Percentiles rank a stretch among this genome's conserved stretches.
These are phyloP conservation scores for Macroramphosus scolopax DNA, from an alignment of 2,797 vertebrate species.

Conservation along the genomic window DNA sequence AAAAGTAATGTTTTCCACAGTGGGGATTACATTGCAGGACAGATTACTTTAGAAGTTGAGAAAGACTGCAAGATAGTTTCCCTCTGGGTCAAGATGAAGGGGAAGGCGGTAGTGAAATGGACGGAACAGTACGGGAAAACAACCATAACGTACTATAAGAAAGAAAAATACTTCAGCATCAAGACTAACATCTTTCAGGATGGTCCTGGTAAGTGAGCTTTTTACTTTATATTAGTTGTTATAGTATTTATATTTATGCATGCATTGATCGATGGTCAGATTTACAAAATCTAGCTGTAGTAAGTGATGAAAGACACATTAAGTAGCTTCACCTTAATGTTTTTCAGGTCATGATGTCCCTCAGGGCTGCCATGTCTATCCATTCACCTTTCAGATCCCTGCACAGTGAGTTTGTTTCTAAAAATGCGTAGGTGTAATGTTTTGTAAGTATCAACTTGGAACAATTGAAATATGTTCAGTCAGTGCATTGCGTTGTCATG, in stretches of 20 bases:
- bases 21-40: conserved; percentile 57
- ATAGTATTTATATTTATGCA: too few relatives aligned
- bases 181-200: conserved; percentile 43
- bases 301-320: neutral
- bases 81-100: conserved; percentile 67
- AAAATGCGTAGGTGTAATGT: too few relatives aligned
- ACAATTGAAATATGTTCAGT: too few relatives aligned
- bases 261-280: neutral
- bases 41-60: conserved; percentile 50
- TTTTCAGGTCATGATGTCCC: conserved; percentile 59
- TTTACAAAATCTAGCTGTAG: neutral
- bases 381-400: conserved; percentile 75
- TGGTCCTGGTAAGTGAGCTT: conserved; percentile 26
- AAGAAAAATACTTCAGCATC: conserved; percentile 67
- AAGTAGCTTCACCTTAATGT: neutral
- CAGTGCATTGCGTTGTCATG: neutral
- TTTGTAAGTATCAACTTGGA: too few relatives aligned
- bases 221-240: too few relatives aligned
- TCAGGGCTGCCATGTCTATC: conserved; percentile 68
- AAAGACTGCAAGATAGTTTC: conserved; percentile 49
- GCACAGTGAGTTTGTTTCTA: conserved; percentile 50
- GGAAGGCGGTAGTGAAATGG: conserved; percentile 61
- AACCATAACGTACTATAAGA: conserved; percentile 17
- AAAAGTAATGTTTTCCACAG: conserved; percentile 50
- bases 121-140: conserved; percentile 22